phyloP scores from a whole-genome alignment of 2,888 invertebrate genomes.

The Acleris literana region DNA sequence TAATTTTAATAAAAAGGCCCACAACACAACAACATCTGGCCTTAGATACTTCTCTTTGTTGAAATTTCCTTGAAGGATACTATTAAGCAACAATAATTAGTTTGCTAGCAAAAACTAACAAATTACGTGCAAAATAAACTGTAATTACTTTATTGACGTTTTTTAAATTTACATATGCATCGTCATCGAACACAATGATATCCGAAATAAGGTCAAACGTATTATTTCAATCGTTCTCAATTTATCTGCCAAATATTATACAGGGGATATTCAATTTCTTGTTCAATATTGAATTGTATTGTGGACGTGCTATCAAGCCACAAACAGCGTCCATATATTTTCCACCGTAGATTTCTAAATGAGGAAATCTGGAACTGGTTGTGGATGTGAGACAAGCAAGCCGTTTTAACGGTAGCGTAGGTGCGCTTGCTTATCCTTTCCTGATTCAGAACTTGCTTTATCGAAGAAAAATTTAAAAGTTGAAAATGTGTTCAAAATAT shows the following conservation, averaged over 20 bases:
- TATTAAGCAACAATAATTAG: neutral
- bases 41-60: too few relatives aligned
- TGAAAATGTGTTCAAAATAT: neutral
- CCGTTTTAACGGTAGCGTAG: neutral
- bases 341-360: constrained; percentile 8
- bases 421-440: neutral
- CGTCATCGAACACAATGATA: too few relatives aligned
- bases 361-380: constrained; percentile 11
- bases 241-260: neutral
- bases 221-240: constrained; percentile 11
- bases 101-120: too few relatives aligned
- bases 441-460: too few relatives aligned
- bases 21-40: too few relatives aligned
- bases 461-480: neutral
- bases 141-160: too few relatives aligned
- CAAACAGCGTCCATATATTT: neutral
- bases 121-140: too few relatives aligned
- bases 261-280: constrained; percentile 2
- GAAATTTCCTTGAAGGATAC: neutral
- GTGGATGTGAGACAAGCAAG: neutral
- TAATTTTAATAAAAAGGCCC: too few relatives aligned
- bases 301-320: neutral
- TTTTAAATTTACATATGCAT: too few relatives aligned
- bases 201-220: constrained; percentile 5
- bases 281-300: constrained; percentile 13